Percentiles rank a stretch among this genome's conserved stretches.
Conservation (phyloP, 2,888 invertebrate genomes). For the Chalcis sispes region DNA sequence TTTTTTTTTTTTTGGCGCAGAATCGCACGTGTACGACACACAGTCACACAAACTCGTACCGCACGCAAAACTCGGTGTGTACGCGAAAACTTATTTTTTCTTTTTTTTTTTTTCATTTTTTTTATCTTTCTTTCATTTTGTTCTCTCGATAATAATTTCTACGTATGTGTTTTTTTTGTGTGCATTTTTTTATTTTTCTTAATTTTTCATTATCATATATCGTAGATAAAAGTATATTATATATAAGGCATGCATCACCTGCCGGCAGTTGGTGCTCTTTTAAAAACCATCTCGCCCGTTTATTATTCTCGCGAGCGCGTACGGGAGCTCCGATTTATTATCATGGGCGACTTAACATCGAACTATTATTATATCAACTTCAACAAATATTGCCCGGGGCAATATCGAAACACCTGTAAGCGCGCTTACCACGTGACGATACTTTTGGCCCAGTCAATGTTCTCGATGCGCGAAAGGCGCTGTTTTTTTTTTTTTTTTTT, state of each 20-base stretch:
- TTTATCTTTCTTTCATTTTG: too few relatives aligned
- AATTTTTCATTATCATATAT: conserved; percentile 52
- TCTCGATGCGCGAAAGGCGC: conserved; percentile 15
- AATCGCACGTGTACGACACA: conserved; percentile 54
- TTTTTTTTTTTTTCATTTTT: conserved; percentile 35
- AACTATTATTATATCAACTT: conserved; percentile 61
- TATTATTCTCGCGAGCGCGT: conserved; percentile 46
- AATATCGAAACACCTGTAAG: conserved; percentile 56
- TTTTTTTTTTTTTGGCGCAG: conserved; percentile 39
- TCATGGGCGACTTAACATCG: conserved; percentile 47
- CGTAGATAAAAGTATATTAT: conserved; percentile 55
- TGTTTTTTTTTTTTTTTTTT: conserved; percentile 2
- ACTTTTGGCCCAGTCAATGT: conserved; percentile 32
- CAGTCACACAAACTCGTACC: conserved; percentile 46
- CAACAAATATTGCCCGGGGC: conserved; percentile 63
- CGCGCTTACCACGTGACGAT: conserved; percentile 13
- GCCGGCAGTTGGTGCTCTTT: conserved; percentile 66
- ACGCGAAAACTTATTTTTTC: conserved; percentile 50
- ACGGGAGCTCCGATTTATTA: conserved; percentile 19
- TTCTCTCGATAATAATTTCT: conserved; percentile 42
- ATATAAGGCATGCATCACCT: conserved; percentile 72
- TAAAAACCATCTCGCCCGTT: conserved; percentile 58
- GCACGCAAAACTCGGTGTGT: conserved; percentile 40
- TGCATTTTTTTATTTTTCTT: conserved; percentile 10
- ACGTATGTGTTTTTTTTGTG: conserved; percentile 30